Conservation (phyloP, 64 coral and sea anemone genomes). For the Pachyseris speciosa region DNA sequence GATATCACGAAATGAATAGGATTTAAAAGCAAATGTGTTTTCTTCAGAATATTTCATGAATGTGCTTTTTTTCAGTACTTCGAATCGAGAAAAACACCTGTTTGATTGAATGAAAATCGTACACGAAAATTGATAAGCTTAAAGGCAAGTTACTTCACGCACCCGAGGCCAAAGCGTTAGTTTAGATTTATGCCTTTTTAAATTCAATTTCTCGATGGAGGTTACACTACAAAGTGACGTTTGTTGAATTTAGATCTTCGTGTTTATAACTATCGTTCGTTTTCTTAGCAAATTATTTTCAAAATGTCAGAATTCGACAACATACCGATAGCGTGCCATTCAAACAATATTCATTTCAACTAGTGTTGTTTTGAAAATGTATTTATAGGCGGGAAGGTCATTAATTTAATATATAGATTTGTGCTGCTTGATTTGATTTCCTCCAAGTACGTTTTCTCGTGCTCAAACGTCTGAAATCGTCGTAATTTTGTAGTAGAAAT, state of each 20-base stretch:
- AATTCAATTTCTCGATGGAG: not conserved
- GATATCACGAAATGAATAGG: not conserved
- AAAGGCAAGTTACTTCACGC: not conserved
- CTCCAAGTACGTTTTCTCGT: not conserved
- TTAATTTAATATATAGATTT: too few species aligned
- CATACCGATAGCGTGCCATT: not conserved
- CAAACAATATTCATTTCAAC: too few species aligned
- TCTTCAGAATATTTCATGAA: not conserved
- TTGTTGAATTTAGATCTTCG: not conserved
- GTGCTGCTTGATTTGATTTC: not conserved
- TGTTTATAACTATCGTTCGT: too few species aligned
- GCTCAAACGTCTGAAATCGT: too few species aligned
- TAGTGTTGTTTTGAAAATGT: not conserved
- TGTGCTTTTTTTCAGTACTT: not conserved
- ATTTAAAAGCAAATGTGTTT: not conserved
- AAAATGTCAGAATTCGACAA: not conserved
- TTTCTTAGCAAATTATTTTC: not conserved
- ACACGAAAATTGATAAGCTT: not conserved
- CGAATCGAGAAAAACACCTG: not conserved
- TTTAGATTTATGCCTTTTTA: not conserved
- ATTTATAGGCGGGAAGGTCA: not conserved
- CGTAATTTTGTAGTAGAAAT: too few species aligned
- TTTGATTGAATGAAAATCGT: conserved; percentile 8
- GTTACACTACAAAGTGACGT: not conserved
- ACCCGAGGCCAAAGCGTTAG: not conserved